Evolutionary conservation across 2,797 vertebrate genomes (phyloP).

Genomic region (Chloroceryle inda): DNA sequence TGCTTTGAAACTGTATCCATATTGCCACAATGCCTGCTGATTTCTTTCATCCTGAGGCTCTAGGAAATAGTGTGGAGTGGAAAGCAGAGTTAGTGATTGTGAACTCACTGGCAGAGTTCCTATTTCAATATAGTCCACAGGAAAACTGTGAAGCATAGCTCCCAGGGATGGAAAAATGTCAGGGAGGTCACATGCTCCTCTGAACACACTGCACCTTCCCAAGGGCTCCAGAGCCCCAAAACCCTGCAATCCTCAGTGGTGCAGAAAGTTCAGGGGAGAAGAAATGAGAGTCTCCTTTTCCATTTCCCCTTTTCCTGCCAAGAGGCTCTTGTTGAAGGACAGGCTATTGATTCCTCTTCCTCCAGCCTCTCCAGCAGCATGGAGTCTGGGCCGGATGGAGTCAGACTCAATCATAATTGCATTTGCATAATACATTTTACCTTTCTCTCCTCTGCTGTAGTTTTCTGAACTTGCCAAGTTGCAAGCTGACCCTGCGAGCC

Average conservation of each 20-base stretch:
- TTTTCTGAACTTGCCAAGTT: constrained; percentile 85
- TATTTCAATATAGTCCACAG: constrained; percentile 28
- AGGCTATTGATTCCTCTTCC: neutral
- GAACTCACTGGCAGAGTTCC: neutral
- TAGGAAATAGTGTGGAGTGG: constrained; percentile 9
- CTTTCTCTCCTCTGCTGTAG: constrained; percentile 81
- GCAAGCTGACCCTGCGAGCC: constrained; percentile 80
- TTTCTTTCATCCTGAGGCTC: constrained; percentile 1
- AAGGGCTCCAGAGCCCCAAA: neutral
- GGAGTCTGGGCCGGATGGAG: neutral
- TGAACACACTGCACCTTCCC: neutral
- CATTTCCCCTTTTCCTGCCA: rapidly evolving
- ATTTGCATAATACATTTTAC: constrained; percentile 79
- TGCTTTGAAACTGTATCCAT: neutral
- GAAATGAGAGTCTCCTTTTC: neutral
- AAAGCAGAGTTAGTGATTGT: constrained; percentile 4
- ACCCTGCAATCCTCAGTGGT: neutral
- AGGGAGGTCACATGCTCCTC: neutral
- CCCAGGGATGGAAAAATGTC: neutral
- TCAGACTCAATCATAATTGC: constrained; percentile 44
- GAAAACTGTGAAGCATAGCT: constrained; percentile 23
- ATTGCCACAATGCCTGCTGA: constrained; percentile 4
- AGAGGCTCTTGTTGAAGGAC: neutral
- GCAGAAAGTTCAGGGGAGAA: neutral
- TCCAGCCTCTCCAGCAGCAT: neutral